Conservation (phyloP, 2,113 vertebrate genomes). For the Ophthalmolycus amberensis region DNA sequence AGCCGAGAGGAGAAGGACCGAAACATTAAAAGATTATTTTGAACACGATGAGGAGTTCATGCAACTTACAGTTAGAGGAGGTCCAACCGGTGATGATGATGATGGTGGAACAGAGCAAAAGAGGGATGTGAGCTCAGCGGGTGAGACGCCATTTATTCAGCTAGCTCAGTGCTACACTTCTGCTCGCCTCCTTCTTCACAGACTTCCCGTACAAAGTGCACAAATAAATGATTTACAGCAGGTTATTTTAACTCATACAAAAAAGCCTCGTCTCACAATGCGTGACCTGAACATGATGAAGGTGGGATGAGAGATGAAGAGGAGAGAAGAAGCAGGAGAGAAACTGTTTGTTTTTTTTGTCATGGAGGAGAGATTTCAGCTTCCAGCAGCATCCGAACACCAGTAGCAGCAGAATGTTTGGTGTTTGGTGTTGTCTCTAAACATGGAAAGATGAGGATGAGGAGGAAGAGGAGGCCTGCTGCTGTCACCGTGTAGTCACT, state of each 20-base stretch:
- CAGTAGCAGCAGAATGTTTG: conserved; percentile 51
- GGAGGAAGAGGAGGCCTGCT: conserved; percentile 25
- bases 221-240: conserved; percentile 57
- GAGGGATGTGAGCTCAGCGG: conserved; percentile 24
- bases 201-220: conserved; percentile 60
- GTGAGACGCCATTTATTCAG: conserved; percentile 50
- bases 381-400: conserved; percentile 14
- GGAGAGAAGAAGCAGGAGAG: conserved; percentile 3
- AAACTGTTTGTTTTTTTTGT: too few relatives aligned
- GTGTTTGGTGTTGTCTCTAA: neutral
- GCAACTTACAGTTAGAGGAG: neutral
- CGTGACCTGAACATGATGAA: conserved; percentile 2
- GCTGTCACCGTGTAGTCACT: conserved; percentile 7
- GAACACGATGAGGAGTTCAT: neutral
- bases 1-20: neutral
- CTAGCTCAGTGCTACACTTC: conserved; percentile 44
- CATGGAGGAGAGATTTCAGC: too few relatives aligned
- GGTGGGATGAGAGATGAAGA: neutral
- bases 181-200: neutral
- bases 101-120: neutral
- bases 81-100: neutral
- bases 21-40: neutral
- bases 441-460: neutral
- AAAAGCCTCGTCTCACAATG: neutral
- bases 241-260: neutral